These are phyloP conservation scores for Orthochromis indermauri DNA, from an alignment of 2,113 vertebrate species.

Conservation along the genomic window DNA sequence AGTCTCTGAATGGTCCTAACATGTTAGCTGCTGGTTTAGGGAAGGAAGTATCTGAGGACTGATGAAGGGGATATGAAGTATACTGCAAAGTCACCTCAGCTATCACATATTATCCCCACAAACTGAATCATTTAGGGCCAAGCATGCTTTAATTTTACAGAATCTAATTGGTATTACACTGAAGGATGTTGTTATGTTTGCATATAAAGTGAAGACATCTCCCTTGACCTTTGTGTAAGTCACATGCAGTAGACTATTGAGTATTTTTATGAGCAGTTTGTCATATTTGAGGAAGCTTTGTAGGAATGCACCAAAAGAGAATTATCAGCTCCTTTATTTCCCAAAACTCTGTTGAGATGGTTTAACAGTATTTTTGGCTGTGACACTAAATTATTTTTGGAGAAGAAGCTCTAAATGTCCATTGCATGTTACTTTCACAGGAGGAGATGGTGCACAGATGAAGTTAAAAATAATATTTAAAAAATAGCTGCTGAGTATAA, in stretches of 20 bases:
- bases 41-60: not conserved
- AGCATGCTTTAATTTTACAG: not conserved
- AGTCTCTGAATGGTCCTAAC: not conserved
- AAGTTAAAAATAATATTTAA: not conserved
- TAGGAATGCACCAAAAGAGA: accelerated
- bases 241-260: not conserved
- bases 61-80: not conserved
- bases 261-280: not conserved
- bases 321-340: not conserved
- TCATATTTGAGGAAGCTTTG: not conserved
- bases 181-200: not conserved
- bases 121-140: not conserved
- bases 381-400: not conserved
- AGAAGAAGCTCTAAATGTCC: not conserved
- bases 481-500: not conserved
- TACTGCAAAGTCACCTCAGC: not conserved
- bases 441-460: not conserved
- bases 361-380: not conserved
- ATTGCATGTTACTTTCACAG: not conserved
- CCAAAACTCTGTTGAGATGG: not conserved
- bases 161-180: not conserved
- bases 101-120: not conserved
- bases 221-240: not conserved
- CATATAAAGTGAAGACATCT: not conserved
- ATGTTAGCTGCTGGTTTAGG: not conserved